Evolutionary conservation across 2,888 invertebrate genomes (phyloP).

Genomic region (Calameuta idolon): DNA sequence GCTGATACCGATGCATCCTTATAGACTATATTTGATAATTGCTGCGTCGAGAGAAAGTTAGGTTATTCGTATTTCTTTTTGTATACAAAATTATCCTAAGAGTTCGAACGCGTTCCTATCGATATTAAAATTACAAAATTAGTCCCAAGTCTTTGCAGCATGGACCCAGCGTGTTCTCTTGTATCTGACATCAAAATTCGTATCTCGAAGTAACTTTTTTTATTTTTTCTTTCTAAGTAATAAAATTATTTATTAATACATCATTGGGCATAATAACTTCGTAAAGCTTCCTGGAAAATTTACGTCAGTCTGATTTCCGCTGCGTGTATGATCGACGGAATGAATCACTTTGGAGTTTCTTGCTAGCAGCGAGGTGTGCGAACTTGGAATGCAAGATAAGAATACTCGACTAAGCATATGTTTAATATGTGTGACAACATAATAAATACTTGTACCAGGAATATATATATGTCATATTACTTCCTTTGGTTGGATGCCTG

Average conservation of each 20-base stretch:
- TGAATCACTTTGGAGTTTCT: background rate
- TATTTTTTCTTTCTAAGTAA: background rate
- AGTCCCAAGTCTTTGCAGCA: background rate
- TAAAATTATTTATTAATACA: background rate
- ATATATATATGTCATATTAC: background rate
- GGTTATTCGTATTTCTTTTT: background rate
- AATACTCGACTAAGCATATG: background rate
- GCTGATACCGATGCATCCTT: background rate
- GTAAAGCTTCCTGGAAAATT: background rate
- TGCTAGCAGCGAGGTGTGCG: background rate
- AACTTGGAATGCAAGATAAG: background rate
- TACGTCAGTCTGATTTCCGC: background rate
- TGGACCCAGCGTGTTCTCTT: background rate
- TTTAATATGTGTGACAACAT: background rate
- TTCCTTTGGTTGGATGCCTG: background rate
- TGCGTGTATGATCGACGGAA: background rate
- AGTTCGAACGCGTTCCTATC: background rate
- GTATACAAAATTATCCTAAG: background rate
- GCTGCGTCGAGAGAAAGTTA: background rate
- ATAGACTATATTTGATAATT: background rate
- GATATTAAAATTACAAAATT: background rate
- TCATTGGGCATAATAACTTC: background rate
- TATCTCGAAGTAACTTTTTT: background rate
- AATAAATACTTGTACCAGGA: background rate
- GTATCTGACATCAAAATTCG: background rate